Conservation (phyloP, 2,888 invertebrate species). For the Hydropsyche betteni region DNA sequence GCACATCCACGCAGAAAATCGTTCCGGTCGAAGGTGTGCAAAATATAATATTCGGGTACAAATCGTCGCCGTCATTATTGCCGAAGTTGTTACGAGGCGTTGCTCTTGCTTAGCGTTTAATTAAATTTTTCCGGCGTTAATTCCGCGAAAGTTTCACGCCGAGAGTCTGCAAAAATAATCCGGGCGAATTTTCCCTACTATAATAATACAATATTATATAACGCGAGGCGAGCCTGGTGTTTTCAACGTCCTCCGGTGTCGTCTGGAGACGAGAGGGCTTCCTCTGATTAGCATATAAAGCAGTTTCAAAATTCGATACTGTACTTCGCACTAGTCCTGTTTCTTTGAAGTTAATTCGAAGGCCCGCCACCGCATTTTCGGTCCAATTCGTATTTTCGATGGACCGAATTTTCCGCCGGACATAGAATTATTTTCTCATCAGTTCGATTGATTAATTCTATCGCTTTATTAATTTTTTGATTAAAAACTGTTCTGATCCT, state of each 20-base stretch:
- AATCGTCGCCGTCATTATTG: neutral
- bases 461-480: no score
- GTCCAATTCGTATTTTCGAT: neutral
- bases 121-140: constrained; percentile 10
- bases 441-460: no score
- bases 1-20: no score
- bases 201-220: no score
- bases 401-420: neutral
- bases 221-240: no score
- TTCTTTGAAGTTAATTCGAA: constrained; percentile 17
- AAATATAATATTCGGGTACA: no score
- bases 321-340: neutral
- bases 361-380: neutral
- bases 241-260: no score
- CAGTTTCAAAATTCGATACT: constrained; percentile 22
- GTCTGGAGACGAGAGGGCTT: neutral
- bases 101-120: neutral
- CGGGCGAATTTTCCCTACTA: no score
- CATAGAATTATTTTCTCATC: no score
- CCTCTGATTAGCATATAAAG: constrained; percentile 26
- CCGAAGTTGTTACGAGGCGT: neutral
- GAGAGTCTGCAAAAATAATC: neutral
- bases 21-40: no score
- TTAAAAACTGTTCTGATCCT: no score
- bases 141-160: neutral